Base-by-base conservation (phyloP, 1,140 invertebrate species). In the Habropoda laboriosa region DNA sequence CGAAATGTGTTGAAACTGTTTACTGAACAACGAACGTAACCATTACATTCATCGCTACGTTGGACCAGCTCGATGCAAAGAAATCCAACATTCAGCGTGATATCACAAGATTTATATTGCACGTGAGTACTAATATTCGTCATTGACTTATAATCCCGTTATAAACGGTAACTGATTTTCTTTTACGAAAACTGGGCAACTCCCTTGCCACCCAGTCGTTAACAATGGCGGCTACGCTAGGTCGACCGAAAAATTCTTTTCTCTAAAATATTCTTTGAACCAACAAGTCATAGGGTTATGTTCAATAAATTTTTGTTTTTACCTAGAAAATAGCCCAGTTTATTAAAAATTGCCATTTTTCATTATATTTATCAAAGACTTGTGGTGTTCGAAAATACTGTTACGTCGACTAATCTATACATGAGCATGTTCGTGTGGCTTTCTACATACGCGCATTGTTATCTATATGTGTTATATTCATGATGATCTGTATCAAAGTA, bases 41-140 rank as follows among this genome's bases (percentile, higher is more conserved):
- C 87, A 75, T 88, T 87, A 83, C 70, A 80, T 61, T 86, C 87
- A 73, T 87, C 85, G 82, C 76, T 86, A 63, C 85, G 70, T 86
- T 88, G 89, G 87, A 87, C 49, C 83, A 86, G 76, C 80, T 82
- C 90, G 89, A 92, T 92, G 90, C 90, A 79, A 91, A 87, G 75
- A 85, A 89, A 86, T 81, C 73, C 78, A 81, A 89, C 81, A 74
- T 82, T 82, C 82, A 63, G 60, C 82, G 81, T 85, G 85, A 87
- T 87, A 87, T 87, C 85, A 78, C 83, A 86, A 81, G 82, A 86
- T 77, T 80, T 87, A 87, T 66, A 90, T 90, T 89, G 85, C 89
- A 91, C 86, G 91, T 91, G 77, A 92, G 91, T 92, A 91, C 51
- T 30, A 76, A 76, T 68, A 32, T 71, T 27, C 2, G 27, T 21